phyloP scores from a whole-genome alignment of 2,888 invertebrate genomes.

The Chrysopilus asiliformis region DNA sequence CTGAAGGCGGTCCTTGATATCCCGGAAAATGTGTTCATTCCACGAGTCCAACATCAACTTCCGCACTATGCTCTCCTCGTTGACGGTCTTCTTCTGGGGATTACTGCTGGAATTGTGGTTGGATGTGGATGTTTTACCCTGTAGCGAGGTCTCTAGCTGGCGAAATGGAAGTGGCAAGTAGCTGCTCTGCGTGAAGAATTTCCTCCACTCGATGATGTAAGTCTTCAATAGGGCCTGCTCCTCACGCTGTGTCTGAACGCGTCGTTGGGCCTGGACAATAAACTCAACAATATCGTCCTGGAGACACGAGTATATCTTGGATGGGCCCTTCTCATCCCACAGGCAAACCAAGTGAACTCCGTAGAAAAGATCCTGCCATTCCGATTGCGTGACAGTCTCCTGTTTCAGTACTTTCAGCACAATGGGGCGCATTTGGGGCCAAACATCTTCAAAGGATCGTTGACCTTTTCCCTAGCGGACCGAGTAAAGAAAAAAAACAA shows the following conservation, averaged over 20 bases:
- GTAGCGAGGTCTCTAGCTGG: constrained; percentile 76
- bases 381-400: constrained; percentile 80
- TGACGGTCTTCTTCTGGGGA: constrained; percentile 42
- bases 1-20: constrained; percentile 85
- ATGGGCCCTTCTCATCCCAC: constrained; percentile 93
- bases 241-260: constrained; percentile 82
- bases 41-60: constrained; percentile 96
- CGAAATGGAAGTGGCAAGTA: constrained; percentile 93
- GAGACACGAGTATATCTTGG: constrained; percentile 75
- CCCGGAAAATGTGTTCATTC: constrained; percentile 94
- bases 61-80: constrained; percentile 83
- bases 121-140: constrained; percentile 42
- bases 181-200: constrained; percentile 95
- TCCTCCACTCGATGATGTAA: constrained; percentile 96
- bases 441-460: constrained; percentile 87
- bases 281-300: constrained; percentile 89
- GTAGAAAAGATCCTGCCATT: constrained; percentile 98
- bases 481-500: too few species aligned
- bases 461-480: constrained; percentile 55
- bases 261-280: constrained; percentile 80
- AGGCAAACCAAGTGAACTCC: constrained; percentile 90
- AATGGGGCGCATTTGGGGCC: constrained; percentile 89
- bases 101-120: constrained; percentile 36
- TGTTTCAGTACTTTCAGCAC: constrained; percentile 88
- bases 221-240: constrained; percentile 91